Conservation (phyloP, 2,888 invertebrate species). For the Hypena proboscidalis region DNA sequence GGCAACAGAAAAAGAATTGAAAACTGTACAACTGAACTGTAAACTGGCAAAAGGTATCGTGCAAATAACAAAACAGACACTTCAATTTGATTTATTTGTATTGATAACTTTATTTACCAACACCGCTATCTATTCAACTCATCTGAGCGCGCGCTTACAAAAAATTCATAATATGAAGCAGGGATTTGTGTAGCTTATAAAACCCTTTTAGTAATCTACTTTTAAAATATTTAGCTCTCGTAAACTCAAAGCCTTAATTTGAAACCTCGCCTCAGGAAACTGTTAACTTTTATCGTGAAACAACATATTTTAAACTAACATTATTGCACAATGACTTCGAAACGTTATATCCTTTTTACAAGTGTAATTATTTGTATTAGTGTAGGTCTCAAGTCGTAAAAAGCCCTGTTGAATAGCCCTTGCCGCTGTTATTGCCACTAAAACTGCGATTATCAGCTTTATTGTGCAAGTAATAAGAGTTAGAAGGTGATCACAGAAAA, state of each 20-base stretch:
- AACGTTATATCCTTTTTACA: constrained; percentile 51
- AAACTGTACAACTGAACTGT: too few species aligned
- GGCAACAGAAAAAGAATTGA: too few species aligned
- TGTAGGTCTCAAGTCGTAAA: constrained; percentile 58
- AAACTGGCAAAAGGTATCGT: too few species aligned
- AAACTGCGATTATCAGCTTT: constrained; percentile 60
- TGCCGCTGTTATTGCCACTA: constrained; percentile 60
- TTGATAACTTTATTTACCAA: constrained; percentile 15
- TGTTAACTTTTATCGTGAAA: constrained; percentile 42
- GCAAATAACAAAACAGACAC: too few species aligned
- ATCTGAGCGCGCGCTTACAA: constrained; percentile 33
- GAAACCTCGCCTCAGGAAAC: constrained; percentile 23
- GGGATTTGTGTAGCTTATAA: constrained; percentile 45
- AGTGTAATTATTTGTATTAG: constrained; percentile 64
- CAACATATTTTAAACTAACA: constrained; percentile 50
- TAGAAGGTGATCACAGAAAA: constrained; percentile 23
- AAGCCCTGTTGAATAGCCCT: constrained; percentile 59
- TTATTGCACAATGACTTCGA: constrained; percentile 35
- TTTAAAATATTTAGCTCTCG: constrained; percentile 42
- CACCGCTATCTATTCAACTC: constrained; percentile 18
- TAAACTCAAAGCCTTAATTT: constrained; percentile 46
- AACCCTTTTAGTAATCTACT: constrained; percentile 49
- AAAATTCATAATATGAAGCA: constrained; percentile 50
- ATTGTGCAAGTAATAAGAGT: constrained; percentile 47
- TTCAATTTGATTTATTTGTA: too few species aligned